Evolutionary conservation across 1,140 invertebrate genomes (phyloP).

Genomic region (Heliconius hermathena): DNA sequence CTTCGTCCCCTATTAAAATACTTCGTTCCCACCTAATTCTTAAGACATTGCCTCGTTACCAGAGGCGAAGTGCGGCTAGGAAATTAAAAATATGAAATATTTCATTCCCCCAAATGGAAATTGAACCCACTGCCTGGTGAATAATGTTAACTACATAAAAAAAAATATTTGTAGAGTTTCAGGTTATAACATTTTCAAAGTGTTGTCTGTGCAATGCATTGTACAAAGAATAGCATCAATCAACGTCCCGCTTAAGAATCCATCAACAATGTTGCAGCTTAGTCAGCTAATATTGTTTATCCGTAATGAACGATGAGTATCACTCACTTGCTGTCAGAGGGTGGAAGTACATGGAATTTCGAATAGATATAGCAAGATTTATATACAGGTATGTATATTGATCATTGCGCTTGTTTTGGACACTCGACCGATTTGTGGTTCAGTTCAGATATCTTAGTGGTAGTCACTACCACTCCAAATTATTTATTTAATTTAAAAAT

Average conservation of each 20-base stretch:
- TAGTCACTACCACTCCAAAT: too few species aligned
- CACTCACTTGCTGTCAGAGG: conserved; percentile 4
- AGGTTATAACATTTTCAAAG: not conserved
- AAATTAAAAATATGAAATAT: too few species aligned
- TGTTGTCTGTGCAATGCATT: not conserved
- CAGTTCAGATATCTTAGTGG: not conserved
- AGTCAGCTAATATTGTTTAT: conserved; percentile 21
- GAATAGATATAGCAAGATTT: not conserved
- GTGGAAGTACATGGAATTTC: conserved; percentile 5
- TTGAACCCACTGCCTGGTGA: too few species aligned
- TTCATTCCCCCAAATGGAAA: too few species aligned
- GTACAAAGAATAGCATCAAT: conserved; percentile 9
- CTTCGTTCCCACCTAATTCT: too few species aligned
- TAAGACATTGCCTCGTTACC: too few species aligned
- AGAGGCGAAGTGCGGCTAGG: too few species aligned
- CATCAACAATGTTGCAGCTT: conserved; percentile 19
- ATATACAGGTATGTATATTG: not conserved
- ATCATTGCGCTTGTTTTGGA: not conserved
- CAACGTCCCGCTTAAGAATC: conserved; percentile 17
- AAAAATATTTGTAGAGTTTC: not conserved
- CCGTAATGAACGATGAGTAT: conserved; percentile 17
- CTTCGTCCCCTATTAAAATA: too few species aligned
- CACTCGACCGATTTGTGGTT: not conserved
- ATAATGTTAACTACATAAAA: not conserved
- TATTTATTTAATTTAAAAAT: too few species aligned